Base-by-base conservation (phyloP, 2,797 vertebrate genomes). In the Parambassis ranga region DNA sequence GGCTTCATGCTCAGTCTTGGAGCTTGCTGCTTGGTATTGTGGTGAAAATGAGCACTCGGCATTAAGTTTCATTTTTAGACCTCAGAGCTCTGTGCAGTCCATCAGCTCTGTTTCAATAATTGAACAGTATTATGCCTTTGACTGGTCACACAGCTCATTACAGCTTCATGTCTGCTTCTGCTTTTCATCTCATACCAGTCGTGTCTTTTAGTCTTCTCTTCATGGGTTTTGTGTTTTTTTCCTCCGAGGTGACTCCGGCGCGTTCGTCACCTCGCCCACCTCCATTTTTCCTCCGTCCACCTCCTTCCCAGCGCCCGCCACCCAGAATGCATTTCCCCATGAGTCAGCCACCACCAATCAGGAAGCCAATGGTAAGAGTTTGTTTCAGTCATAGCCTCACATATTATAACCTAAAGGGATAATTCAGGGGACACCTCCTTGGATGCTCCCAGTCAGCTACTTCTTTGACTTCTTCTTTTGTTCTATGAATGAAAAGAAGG, bases 321-420 rank as follows among this genome's bases (percentile, higher is more conserved):
- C 86, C 71, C 90, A 91, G 70, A 91, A 85, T 75, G 89, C 89
- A 67, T 91, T 92, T 86, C 82, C 84, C 46, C 89, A 86, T 1
- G 90, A 92, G 61, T 79, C 82, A 10, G 50, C 84, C 37, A 63
- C 84, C 37, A 63, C 28, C 75, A 91, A 79, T 77, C 91, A 90
- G 77, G 91, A 92, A 68, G 68, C 90, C 20, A 93, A 93, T 0
- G 92, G 93, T 92, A 77, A 75, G 59, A 11, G n/a, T 23, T 10
- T 13, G 14, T 15, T 38, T 35, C 2, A 20, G 6, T 31, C 31
- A 4, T 18, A 3, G 8, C 33, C 6, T 1, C 0, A 16, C 1
- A n/a, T 36, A 2, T 27, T 19, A 32, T 15, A n/a, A n/a, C n/a
- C n/a, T n/a, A n/a, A n/a, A n/a, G n/a, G n/a, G n/a, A n/a, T n/a